Evolutionary conservation across 2,797 vertebrate genomes (phyloP).

Genomic region (Ambastaia sidthimunki): DNA sequence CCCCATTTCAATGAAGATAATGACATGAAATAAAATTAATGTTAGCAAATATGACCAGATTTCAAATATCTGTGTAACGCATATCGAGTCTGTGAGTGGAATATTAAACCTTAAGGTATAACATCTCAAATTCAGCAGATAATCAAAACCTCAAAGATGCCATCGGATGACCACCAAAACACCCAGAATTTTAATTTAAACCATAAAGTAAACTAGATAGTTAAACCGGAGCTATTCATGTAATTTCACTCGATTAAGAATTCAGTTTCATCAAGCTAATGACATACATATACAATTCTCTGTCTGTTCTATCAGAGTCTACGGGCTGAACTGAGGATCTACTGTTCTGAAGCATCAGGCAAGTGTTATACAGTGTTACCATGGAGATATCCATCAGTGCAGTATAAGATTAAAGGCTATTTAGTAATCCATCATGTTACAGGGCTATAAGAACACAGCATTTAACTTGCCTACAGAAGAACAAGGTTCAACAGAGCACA

Average conservation of each 20-base stretch:
- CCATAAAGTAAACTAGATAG: too few species aligned
- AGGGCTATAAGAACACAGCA: background rate
- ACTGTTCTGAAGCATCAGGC: constrained; percentile 38
- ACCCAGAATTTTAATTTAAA: too few species aligned
- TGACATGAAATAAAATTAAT: too few species aligned
- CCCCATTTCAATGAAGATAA: too few species aligned
- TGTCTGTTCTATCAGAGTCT: background rate
- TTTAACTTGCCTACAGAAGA: background rate
- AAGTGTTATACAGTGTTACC: constrained; percentile 47
- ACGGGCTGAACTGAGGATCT: background rate
- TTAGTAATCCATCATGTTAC: constrained; percentile 26
- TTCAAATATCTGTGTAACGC: too few species aligned
- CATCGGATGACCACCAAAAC: too few species aligned
- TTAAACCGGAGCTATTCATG: background rate
- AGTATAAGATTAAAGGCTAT: constrained; percentile 56
- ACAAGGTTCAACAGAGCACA: too few species aligned
- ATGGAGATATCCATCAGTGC: constrained; percentile 58
- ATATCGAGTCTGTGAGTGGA: too few species aligned
- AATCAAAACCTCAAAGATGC: too few species aligned
- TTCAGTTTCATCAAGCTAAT: background rate
- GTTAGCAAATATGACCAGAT: too few species aligned
- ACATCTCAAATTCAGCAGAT: too few species aligned
- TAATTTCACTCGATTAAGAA: background rate
- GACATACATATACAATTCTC: background rate
- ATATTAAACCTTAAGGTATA: too few species aligned